Evolutionary conservation across 2,888 invertebrate genomes (phyloP), one percentile per base, ranked within the genome.

Genomic region (Drosophila helvetica): DNA sequence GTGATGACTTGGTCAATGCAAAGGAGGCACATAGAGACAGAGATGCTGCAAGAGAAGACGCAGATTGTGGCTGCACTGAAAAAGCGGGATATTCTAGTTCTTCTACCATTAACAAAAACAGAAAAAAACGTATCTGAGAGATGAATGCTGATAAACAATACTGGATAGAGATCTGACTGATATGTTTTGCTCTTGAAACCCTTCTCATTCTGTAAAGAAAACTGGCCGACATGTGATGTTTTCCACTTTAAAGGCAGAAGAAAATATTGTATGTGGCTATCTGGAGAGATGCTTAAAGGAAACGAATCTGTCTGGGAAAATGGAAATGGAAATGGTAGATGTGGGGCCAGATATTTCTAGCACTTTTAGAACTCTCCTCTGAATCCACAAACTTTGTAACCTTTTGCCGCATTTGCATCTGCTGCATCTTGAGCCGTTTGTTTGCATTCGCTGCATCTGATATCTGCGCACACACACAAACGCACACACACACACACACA

Each of bases 1-100:
- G 57, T 57, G 38, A 57, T 57, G 48, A 48, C 57, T 57, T 38
- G 38, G n/a, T n/a, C 38, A 38, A 57, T 48, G 48, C 54, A 52
- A 72, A 53, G 64, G 38, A 65, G 56, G 66, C 51, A 74, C 56
- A 70, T 48, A 18, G 33, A 74, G 66, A 70, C 45, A 18, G 33
- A 52, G 47, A 38, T 51, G 66, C 66, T 55, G 43, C 50, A 10
- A 50, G 9, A 30, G 30, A 30, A 30, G 17, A 45, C 33, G 43
- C 42, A 2, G 50, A 62, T 38, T 45, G 6, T 4, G 12, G 33
- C 12, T 15, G 33, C 15, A 15, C 33, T 38, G 33, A 38, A 15
- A 12, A 38, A 38, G 33, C 38, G 38, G 38, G 38, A 38, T 7
- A 38, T 38, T 38, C 38, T 38, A 38, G 38, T 38, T 38, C 38